Conservation (phyloP, 2,113 vertebrate species). For the Cephalopholis sonnerati region DNA sequence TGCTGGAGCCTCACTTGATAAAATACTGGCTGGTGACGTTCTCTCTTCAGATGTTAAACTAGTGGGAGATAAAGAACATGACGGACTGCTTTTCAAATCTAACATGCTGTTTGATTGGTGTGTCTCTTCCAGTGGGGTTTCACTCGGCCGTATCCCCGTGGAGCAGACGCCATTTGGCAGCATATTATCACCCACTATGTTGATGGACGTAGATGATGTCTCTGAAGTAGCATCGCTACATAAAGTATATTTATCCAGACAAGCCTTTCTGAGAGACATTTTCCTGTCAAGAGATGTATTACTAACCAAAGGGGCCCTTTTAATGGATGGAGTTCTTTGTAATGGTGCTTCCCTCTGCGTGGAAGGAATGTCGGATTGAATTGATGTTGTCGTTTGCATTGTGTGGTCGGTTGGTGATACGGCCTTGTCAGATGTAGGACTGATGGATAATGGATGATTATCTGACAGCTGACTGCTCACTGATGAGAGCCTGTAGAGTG, state of each 20-base stretch:
- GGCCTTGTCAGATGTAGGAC: conserved; percentile 49
- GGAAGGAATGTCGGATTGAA: conserved; percentile 36
- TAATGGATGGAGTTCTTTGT: conserved; percentile 61
- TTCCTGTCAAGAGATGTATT: conserved; percentile 75
- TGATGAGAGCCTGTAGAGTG: conserved; percentile 61
- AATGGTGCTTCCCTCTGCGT: conserved; percentile 21
- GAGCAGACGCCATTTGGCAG: conserved; percentile 12
- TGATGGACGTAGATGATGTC: conserved; percentile 25
- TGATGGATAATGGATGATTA: conserved; percentile 46
- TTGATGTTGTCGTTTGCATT: conserved; percentile 38
- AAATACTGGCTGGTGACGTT: conserved; percentile 46
- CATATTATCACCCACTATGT: conserved; percentile 19
- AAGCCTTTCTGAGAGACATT: conserved; percentile 75
- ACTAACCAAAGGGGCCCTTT: conserved; percentile 74
- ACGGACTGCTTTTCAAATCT: conserved; percentile 19
- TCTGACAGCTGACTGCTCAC: conserved; percentile 59
- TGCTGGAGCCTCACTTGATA: conserved; percentile 55
- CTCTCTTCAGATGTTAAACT: conserved; percentile 67
- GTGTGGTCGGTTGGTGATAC: conserved; percentile 29
- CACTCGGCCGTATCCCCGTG: neutral
- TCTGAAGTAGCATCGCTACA: conserved; percentile 40
- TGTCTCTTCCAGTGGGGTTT: neutral
- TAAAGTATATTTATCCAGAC: conserved; percentile 67
- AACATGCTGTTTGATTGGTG: conserved; percentile 21
- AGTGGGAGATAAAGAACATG: conserved; percentile 51